Evolutionary conservation across 37 sponge, comb jelly and placozoan species (phyloP).

Genomic region (Tethya wilhelma): DNA sequence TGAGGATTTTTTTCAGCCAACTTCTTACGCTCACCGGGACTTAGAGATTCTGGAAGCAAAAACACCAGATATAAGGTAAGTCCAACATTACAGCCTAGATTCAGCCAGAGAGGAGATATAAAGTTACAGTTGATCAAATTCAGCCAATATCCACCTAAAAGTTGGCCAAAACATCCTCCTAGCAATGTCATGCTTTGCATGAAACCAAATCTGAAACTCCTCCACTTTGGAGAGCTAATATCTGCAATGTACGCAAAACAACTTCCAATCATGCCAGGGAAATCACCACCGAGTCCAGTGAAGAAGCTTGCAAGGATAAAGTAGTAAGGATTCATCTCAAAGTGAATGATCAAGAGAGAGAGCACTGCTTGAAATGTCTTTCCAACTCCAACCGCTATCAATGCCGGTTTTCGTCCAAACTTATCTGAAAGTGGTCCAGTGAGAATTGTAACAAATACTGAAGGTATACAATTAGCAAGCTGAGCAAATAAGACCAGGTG

Average conservation of each 20-base stretch:
- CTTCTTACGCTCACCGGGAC: conserved; percentile 8
- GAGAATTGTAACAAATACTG: conserved; percentile 34
- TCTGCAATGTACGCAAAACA: conserved; percentile 58
- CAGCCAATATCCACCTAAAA: conserved; percentile 39
- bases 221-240: conserved; percentile 52
- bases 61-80: conserved; percentile 30
- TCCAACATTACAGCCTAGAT: neutral
- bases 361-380: neutral
- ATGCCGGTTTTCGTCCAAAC: conserved; percentile 48
- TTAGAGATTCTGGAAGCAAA: conserved; percentile 55
- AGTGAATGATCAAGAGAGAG: conserved; percentile 27
- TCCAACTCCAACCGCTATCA: conserved; percentile 24
- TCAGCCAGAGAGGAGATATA: conserved; percentile 14
- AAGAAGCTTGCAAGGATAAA: conserved; percentile 25
- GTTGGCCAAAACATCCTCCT: conserved; percentile 10
- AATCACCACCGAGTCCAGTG: conserved; percentile 37
- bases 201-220: conserved; percentile 47
- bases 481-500: conserved; percentile 14
- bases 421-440: conserved; percentile 56
- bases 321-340: conserved; percentile 19
- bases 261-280: conserved; percentile 32
- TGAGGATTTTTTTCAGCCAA: neutral
- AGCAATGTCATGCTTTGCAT: conserved; percentile 16
- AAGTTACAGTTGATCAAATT: conserved; percentile 38
- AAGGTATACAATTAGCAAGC: conserved; percentile 12